phyloP scores from a whole-genome alignment of 2,113 vertebrate species.

The Eonycteris spelaea region DNA sequence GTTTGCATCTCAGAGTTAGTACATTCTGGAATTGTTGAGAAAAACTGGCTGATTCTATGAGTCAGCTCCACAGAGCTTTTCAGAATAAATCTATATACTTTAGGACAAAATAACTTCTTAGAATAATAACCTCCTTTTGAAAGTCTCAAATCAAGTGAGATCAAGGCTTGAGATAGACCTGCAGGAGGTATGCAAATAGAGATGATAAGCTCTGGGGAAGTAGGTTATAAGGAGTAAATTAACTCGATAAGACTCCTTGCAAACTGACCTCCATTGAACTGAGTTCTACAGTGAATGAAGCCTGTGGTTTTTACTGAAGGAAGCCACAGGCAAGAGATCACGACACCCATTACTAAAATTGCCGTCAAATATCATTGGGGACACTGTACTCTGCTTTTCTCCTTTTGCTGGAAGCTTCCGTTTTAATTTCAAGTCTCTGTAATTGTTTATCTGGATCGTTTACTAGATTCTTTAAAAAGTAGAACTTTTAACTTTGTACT shows the following conservation, averaged over 20 bases:
- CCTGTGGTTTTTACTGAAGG: not conserved
- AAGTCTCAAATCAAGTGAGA: not conserved
- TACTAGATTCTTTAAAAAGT: not conserved
- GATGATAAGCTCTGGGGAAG: not conserved
- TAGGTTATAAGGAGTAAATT: not conserved
- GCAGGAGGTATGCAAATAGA: not conserved
- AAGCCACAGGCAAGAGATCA: not conserved
- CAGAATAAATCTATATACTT: conserved; percentile 25
- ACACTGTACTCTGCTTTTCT: not conserved
- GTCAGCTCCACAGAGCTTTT: conserved; percentile 25
- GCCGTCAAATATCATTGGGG: too few species aligned
- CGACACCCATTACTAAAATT: not conserved
- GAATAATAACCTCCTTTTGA: not conserved
- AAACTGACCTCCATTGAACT: not conserved
- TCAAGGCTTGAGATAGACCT: not conserved
- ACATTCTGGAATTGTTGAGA: conserved; percentile 50
- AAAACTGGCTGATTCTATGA: conserved; percentile 18
- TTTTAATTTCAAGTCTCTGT: not conserved
- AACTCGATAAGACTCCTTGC: not conserved
- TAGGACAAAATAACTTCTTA: not conserved
- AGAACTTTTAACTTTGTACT: not conserved
- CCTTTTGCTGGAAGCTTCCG: not conserved
- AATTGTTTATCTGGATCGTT: not conserved
- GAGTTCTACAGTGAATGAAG: not conserved
- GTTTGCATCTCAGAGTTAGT: not conserved